phyloP scores from a whole-genome alignment of 2,888 invertebrate species.

The Trisateles emortualis region DNA sequence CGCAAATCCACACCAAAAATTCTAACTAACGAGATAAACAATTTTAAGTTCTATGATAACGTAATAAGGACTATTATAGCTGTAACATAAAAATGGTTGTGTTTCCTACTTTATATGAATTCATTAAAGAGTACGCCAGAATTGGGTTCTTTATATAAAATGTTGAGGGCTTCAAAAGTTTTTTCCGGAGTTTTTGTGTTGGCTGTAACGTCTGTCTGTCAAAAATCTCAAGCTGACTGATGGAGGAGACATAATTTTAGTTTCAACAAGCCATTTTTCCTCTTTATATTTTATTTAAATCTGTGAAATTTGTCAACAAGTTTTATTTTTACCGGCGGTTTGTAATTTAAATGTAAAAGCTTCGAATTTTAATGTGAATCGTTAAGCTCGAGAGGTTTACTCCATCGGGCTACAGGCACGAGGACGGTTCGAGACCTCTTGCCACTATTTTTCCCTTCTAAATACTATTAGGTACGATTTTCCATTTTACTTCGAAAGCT shows the following conservation, averaged over 20 bases:
- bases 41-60: constrained; percentile 14
- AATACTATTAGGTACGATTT: too few species aligned
- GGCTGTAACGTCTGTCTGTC: constrained; percentile 23
- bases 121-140: constrained; percentile 35
- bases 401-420: constrained; percentile 4
- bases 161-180: constrained; percentile 19
- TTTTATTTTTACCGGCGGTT: constrained; percentile 10
- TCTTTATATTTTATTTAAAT: neutral
- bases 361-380: constrained; percentile 16
- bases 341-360: constrained; percentile 20
- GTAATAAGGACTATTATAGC: constrained; percentile 7
- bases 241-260: constrained; percentile 13
- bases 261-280: constrained; percentile 4
- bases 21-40: constrained; percentile 2
- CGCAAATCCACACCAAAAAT: constrained; percentile 30
- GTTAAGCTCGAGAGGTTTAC: constrained; percentile 9
- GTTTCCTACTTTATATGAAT: constrained; percentile 39
- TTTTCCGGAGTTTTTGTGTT: constrained; percentile 23
- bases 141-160: constrained; percentile 33
- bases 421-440: neutral
- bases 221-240: constrained; percentile 11
- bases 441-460: neutral
- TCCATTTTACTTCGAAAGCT: too few species aligned
- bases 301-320: constrained; percentile 1
- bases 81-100: constrained; percentile 9